Evolutionary conservation across 2,797 vertebrate genomes (phyloP).

Genomic region (Microtus agrestis): DNA sequence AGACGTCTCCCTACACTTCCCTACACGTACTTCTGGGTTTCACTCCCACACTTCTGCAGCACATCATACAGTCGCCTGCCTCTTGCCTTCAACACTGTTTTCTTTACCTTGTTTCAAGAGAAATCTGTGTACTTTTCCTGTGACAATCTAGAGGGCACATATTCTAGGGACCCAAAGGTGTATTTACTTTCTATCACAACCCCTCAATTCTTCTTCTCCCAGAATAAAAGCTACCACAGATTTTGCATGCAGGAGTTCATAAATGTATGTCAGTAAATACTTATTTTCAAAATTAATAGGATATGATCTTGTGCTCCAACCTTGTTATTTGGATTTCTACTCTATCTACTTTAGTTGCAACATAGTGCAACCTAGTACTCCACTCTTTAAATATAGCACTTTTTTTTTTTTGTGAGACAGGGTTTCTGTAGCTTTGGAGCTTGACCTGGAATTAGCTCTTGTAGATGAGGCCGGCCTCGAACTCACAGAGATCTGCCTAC

Average conservation of each 20-base stretch:
- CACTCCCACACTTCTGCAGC: accelerated
- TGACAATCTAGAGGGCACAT: not conserved
- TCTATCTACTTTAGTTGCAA: not conserved
- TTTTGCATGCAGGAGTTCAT: not conserved
- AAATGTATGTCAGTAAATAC: not conserved
- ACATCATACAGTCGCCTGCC: not conserved
- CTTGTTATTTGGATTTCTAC: not conserved
- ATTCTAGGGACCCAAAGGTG: not conserved
- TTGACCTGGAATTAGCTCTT: no score
- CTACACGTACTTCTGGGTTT: not conserved
- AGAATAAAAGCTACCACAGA: not conserved
- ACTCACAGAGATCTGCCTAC: no score
- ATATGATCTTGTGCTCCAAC: not conserved
- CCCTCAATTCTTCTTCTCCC: not conserved
- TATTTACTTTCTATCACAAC: not conserved
- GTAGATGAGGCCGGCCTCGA: no score
- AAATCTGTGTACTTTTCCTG: not conserved
- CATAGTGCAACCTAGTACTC: not conserved
- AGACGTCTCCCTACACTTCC: not conserved
- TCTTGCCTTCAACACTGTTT: not conserved
- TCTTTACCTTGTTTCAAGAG: not conserved
- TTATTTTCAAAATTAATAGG: constrained; percentile 18
- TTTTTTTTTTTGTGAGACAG: no score
- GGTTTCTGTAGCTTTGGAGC: no score
- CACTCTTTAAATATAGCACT: not conserved